Conservation (phyloP, 2,888 invertebrate genomes). For the Urechis unicinctus region DNA sequence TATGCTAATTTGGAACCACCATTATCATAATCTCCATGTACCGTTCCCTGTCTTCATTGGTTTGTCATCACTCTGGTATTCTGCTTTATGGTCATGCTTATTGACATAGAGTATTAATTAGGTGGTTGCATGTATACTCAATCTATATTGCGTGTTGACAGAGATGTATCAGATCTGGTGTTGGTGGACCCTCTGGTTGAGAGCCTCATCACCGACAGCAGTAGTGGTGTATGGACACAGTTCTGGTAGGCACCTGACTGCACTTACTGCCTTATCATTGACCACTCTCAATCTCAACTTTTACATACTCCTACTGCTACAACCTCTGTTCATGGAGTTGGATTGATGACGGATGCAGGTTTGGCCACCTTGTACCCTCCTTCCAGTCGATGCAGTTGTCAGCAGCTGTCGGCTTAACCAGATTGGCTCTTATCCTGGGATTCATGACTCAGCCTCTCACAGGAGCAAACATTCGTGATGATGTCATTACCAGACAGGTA, state of each 20-base stretch:
- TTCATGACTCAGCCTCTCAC: constrained; percentile 35
- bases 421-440: constrained; percentile 38
- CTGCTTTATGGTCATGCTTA: neutral
- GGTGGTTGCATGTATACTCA: neutral
- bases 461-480: constrained; percentile 5
- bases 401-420: constrained; percentile 41
- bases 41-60: neutral
- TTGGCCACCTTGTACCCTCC: constrained; percentile 33
- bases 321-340: too few species aligned
- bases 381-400: constrained; percentile 43
- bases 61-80: neutral
- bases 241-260: constrained; percentile 36
- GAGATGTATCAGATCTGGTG: constrained; percentile 42
- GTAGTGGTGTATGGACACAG: constrained; percentile 33
- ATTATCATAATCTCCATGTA: too few species aligned
- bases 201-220: constrained; percentile 36
- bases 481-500: constrained; percentile 13
- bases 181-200: constrained; percentile 45
- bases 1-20: constrained; percentile 19
- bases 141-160: constrained; percentile 17
- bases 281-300: too few species aligned
- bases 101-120: neutral
- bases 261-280: neutral
- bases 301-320: too few species aligned
- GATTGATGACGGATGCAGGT: too few species aligned